A percentile compares a stretch with the other conserved stretches of the same genome.
Evolutionary conservation across 2,888 invertebrate species (phyloP).

Genomic region (Amphiduros pacificus): DNA sequence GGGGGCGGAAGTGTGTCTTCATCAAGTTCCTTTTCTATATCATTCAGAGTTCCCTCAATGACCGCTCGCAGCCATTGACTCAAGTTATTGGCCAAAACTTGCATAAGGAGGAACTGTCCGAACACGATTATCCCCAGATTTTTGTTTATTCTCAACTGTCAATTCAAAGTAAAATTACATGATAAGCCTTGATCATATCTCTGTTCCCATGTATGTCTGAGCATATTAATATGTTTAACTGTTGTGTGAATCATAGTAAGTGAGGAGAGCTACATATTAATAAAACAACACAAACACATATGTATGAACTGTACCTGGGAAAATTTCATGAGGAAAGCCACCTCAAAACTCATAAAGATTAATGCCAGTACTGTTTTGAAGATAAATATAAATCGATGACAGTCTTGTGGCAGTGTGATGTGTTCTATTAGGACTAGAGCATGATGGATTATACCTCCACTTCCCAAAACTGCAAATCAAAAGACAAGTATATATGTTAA

Average conservation of each 20-base stretch:
- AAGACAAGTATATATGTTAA: too few relatives aligned
- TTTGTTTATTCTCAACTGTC: conserved; percentile 5
- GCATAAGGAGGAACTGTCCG: neutral
- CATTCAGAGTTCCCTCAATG: neutral
- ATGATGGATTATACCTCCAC: conserved; percentile 6
- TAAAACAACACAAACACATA: too few relatives aligned
- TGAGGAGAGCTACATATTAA: too few relatives aligned
- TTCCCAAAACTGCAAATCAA: conserved; percentile 1
- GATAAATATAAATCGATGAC: too few relatives aligned
- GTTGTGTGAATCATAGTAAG: too few relatives aligned
- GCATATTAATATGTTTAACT: too few relatives aligned
- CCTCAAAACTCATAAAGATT: neutral
- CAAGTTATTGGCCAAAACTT: conserved; percentile 3
- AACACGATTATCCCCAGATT: neutral
- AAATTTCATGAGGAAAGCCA: conserved; percentile 1
- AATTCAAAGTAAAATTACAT: too few relatives aligned
- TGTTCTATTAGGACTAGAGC: neutral
- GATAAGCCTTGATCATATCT: too few relatives aligned
- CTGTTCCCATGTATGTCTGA: too few relatives aligned
- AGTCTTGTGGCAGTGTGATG: neutral
- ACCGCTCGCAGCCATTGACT: conserved; percentile 5
- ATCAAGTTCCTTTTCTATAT: neutral
- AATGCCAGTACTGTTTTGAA: neutral
- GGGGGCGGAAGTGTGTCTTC: too few relatives aligned
- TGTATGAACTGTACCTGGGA: conserved; percentile 1